Conservation (phyloP, 2,797 vertebrate genomes). For the Pyrocephalus nanus region DNA sequence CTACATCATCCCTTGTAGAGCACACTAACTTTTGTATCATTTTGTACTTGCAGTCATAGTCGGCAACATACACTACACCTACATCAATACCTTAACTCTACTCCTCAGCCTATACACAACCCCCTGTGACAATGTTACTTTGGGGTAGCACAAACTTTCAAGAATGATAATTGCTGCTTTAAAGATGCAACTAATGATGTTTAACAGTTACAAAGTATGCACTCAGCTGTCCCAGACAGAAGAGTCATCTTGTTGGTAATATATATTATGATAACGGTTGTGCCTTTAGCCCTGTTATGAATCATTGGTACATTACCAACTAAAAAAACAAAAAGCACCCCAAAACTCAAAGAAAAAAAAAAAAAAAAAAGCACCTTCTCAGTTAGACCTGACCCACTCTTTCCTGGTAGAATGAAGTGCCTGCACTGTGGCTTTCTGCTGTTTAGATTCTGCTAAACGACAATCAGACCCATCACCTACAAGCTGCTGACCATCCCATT, state of each 20-base stretch:
- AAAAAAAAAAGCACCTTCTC: not conserved
- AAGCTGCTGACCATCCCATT: not conserved
- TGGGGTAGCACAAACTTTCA: not conserved
- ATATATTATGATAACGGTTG: not conserved
- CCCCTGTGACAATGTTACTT: accelerated
- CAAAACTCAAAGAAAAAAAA: not conserved
- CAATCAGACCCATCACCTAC: not conserved
- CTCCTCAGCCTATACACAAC: not conserved
- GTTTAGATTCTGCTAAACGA: not conserved
- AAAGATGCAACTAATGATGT: not conserved
- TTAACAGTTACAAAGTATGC: not conserved
- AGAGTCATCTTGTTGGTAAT: not conserved
- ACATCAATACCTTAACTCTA: not conserved
- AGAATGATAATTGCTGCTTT: not conserved
- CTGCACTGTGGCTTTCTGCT: not conserved
- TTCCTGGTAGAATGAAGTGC: not conserved
- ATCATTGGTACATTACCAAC: not conserved
- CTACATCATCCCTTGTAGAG: not conserved
- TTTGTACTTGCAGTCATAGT: not conserved
- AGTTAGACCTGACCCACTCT: not conserved
- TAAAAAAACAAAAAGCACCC: not conserved
- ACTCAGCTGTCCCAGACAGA: not conserved
- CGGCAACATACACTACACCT: accelerated
- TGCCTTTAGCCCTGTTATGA: accelerated
- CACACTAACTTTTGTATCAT: not conserved